These are phyloP conservation scores for Tamandua tetradactyla DNA, from an alignment of 2,797 vertebrate genomes.

Conservation along the genomic window DNA sequence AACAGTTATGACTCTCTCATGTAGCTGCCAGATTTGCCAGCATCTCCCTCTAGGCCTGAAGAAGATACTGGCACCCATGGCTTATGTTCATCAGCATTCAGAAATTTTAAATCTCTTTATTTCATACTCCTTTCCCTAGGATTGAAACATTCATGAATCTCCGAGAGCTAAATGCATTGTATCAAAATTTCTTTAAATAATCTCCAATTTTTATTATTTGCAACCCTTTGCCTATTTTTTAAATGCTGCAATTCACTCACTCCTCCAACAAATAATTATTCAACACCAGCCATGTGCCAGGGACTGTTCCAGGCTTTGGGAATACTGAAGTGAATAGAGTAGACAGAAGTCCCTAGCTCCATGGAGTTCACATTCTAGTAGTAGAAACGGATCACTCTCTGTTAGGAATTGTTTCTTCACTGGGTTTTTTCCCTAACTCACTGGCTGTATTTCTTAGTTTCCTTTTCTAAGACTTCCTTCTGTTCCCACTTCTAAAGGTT, in stretches of 20 bases:
- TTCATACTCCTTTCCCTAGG: neutral
- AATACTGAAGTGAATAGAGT: neutral
- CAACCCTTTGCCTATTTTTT: neutral
- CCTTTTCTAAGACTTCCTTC: neutral
- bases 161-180: neutral
- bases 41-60: neutral
- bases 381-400: neutral
- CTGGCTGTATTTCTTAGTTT: neutral
- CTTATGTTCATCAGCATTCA: neutral
- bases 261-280: neutral
- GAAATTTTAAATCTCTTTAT: neutral
- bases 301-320: neutral
- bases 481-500: neutral
- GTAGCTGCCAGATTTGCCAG: neutral
- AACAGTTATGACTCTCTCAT: neutral
- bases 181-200: neutral
- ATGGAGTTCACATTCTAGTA: neutral
- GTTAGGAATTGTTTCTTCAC: neutral
- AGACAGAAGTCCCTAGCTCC: neutral
- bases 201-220: neutral
- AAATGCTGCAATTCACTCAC: neutral
- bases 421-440: neutral
- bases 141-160: neutral
- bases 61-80: neutral
- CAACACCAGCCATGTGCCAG: neutral